Base-by-base conservation (phyloP, 2,888 invertebrate genomes). In the Tanytarsus gracilentus region DNA sequence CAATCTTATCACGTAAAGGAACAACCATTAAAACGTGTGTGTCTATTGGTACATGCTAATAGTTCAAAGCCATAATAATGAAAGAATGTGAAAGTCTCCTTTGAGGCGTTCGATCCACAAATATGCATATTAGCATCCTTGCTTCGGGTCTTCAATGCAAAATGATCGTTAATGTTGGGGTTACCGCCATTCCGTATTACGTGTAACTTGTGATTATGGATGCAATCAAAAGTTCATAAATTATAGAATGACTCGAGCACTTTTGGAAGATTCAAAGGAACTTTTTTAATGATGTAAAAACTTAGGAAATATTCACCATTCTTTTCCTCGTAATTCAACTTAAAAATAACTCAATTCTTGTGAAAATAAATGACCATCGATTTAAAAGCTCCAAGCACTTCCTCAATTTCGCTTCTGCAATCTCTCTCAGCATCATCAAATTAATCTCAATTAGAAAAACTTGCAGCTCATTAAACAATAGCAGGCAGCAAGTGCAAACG, bases 1-100 rank as follows among this genome's bases (percentile, higher is more conserved):
- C 44, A 44, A 44, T 44, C 44, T 44, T 44, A 44, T 44, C 44
- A 44, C 44, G 21, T 44, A 21, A 44, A 44, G 9, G 9, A 30
- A 11, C 14, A 16, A 21, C 44, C 14, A 44, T 11, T 11, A 30
- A 44, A 44, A 44, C 11, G 18, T 18, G n/a, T n/a, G n/a, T n/a
- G n/a, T n/a, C n/a, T n/a, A n/a, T n/a, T n/a, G n/a, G n/a, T n/a
- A n/a, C n/a, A n/a, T n/a, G n/a, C n/a, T n/a, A n/a, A n/a, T n/a
- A n/a, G n/a, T n/a, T n/a, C n/a, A n/a, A n/a, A n/a, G n/a, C n/a
- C n/a, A n/a, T n/a, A n/a, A n/a, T n/a, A n/a, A n/a, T n/a, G n/a
- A n/a, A n/a, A n/a, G n/a, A n/a, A n/a, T n/a, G n/a, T n/a, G n/a
- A n/a, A n/a, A n/a, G n/a, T n/a, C n/a, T n/a, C n/a, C n/a, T n/a